Evolutionary conservation across 2,113 vertebrate species (phyloP), one percentile per base, ranked within the genome.

Genomic region (Bubo scandiacus): DNA sequence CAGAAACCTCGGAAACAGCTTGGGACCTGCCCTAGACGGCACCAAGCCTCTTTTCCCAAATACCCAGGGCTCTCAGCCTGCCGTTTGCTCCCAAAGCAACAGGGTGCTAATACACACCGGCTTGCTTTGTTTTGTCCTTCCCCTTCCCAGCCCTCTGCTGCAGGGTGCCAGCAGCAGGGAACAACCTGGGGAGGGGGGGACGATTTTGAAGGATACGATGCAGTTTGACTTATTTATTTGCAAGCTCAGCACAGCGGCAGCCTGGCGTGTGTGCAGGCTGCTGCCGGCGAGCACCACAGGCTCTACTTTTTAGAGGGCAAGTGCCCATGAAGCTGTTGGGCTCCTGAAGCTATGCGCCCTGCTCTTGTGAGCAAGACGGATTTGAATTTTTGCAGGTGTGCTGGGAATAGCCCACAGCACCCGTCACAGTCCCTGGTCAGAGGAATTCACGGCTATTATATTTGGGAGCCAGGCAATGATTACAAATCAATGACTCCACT

Each of bases 401-500:
- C 67, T 81, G 59, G 72, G 93, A 95, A 92, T 68, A 67, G 84
- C 78, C 85, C 87, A 80, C 57, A 80, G 85, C 49, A 11, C 62
- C 54, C 10, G 1, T 88, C 62, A 58, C 3, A 0, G 66, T 45
- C 3, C 2, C 86, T 89, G 92, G 59, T 22, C 91, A 89, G 80
- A 92, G 93, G 86, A 96, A 94, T 92, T 95, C 73, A 32, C 1
- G 2, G 84, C 81, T 92, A n/a, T 89, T 95, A 6, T 80, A 80
- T 90, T 10, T 83, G 92, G 82, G 55, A 96, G 58, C 54, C 74
- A 77, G 74, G 81, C 79, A 67, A 88, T 51, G 88, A 96, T 88
- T 73, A 47, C 87, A 86, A 88, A 96, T 93, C 94, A 92, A 82
- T 93, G 54, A 65, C 78, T 90, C 32, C n/a, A 32, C 49, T 90